These are phyloP conservation scores for Megalopta genalis DNA, from an alignment of 1,140 invertebrate species.

Conservation along the genomic window DNA sequence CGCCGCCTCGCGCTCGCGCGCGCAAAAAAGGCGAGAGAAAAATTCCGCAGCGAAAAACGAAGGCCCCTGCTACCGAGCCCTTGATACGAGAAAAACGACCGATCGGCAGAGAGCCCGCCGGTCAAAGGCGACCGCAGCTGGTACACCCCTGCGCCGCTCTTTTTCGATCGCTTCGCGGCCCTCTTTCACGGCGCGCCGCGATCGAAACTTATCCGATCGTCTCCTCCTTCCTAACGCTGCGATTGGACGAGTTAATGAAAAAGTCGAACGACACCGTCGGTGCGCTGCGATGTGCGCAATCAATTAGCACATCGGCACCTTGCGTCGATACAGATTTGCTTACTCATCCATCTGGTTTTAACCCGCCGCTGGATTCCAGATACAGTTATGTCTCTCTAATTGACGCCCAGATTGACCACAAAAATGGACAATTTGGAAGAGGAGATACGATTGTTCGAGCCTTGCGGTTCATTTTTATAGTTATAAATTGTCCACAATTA, in stretches of 20 bases:
- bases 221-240: background rate
- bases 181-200: background rate
- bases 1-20: constrained; percentile 1
- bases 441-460: no score
- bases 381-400: no score
- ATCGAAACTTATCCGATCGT: constrained; percentile 10
- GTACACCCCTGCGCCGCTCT: background rate
- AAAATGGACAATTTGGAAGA: no score
- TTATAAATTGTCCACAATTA: no score
- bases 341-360: no score
- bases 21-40: background rate
- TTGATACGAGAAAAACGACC: background rate
- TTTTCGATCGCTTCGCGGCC: background rate
- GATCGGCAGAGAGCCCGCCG: no score
- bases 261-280: background rate
- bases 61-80: background rate
- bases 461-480: no score
- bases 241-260: constrained; percentile 1
- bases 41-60: background rate
- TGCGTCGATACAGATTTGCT: background rate
- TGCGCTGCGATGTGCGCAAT: background rate
- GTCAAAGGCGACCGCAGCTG: constrained; percentile 2
- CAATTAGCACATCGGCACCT: constrained; percentile 39
- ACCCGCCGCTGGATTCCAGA: no score
- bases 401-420: no score